A percentile compares a stretch with the other conserved stretches of the same genome.
Conservation (phyloP, 2,113 vertebrate species). For the Suricata suricatta region DNA sequence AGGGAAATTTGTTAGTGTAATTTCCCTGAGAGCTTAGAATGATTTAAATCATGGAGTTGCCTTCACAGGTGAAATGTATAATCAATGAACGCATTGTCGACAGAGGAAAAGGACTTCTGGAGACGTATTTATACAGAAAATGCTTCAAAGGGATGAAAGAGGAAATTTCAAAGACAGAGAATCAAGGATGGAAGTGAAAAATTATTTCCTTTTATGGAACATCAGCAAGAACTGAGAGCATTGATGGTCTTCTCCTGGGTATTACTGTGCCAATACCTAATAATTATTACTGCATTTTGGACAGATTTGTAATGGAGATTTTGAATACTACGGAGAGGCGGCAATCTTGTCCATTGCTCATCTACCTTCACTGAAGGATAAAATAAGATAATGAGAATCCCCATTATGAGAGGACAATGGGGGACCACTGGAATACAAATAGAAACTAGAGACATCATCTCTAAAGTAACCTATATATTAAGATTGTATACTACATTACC, state of each 20-base stretch:
- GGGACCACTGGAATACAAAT: not conserved
- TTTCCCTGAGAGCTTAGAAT: conserved; percentile 38
- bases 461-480: not conserved
- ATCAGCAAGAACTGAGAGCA: not conserved
- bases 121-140: not conserved
- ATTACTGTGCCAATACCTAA: not conserved
- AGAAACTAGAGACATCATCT: not conserved
- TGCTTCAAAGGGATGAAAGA: not conserved
- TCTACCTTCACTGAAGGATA: not conserved
- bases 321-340: not conserved
- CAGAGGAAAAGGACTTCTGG: not conserved
- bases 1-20: conserved; percentile 37
- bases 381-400: conserved; percentile 1
- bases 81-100: not conserved
- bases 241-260: not conserved
- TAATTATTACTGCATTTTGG: not conserved
- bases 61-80: conserved; percentile 1
- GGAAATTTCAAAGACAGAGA: not conserved
- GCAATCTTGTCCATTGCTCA: not conserved
- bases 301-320: not conserved
- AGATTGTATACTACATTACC: not conserved
- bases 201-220: not conserved
- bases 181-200: not conserved
- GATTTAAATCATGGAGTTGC: not conserved
- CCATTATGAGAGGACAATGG: not conserved